phyloP scores from a whole-genome alignment of 2,888 invertebrate genomes.

The Tribolium freemani region DNA sequence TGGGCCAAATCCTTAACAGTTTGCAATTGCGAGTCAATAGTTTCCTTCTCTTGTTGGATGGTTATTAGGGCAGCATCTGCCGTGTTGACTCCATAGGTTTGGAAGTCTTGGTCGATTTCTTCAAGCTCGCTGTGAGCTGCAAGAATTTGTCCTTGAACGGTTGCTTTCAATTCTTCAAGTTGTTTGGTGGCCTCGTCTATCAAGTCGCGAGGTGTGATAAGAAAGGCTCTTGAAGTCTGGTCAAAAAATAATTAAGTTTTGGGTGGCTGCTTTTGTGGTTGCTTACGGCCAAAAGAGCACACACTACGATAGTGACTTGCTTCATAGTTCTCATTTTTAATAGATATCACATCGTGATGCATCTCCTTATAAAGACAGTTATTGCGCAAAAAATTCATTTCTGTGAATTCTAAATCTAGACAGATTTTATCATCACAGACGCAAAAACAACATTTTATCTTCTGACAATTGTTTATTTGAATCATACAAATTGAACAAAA shows the following conservation, averaged over 20 bases:
- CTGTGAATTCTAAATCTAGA: too few relatives aligned
- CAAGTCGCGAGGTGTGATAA: neutral
- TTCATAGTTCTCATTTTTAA: too few relatives aligned
- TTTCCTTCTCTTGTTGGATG: neutral
- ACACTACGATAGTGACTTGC: too few relatives aligned
- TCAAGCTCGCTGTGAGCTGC: neutral
- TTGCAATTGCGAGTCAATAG: neutral
- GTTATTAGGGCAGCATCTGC: neutral
- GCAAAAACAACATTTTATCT: neutral
- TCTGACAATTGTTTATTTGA: neutral
- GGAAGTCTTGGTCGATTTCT: neutral
- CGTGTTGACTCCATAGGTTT: neutral
- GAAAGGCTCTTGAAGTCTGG: neutral
- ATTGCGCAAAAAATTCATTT: too few relatives aligned
- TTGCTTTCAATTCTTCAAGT: constrained; percentile 4
- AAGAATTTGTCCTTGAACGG: constrained; percentile 1
- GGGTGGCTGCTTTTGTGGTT: too few relatives aligned
- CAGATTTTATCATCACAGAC: too few relatives aligned
- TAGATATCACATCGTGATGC: neutral
- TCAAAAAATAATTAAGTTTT: neutral
- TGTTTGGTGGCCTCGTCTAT: constrained; percentile 5
- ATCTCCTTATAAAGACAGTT: neutral
- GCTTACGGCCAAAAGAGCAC: too few relatives aligned
- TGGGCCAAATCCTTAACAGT: constrained; percentile 12
- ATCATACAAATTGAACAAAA: neutral